phyloP scores from a whole-genome alignment of 2,888 invertebrate species.

The Melieria omissa region DNA sequence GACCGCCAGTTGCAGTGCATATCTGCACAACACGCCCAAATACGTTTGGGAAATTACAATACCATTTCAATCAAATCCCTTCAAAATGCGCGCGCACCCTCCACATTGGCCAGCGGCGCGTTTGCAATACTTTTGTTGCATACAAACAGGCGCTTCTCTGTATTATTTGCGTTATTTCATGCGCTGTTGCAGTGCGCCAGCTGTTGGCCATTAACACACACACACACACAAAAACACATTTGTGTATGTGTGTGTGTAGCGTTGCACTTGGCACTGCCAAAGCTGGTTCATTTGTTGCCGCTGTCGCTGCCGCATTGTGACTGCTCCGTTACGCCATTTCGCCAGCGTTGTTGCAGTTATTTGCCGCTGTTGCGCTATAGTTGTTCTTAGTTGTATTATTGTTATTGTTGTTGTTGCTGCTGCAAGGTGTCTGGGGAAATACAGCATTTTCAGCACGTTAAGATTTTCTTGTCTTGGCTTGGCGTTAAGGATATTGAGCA shows the following conservation, averaged over 20 bases:
- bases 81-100: constrained; percentile 26
- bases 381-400: constrained; percentile 22
- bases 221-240: not conserved
- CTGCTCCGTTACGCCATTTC: constrained; percentile 9
- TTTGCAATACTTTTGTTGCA: too few relatives aligned
- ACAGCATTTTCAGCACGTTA: constrained; percentile 64
- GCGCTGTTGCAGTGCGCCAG: too few relatives aligned
- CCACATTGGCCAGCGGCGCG: too few relatives aligned
- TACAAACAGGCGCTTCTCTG: too few relatives aligned
- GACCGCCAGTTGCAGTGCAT: not conserved
- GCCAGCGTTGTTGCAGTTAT: constrained; percentile 18
- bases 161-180: too few relatives aligned
- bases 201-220: too few relatives aligned
- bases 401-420: constrained; percentile 1
- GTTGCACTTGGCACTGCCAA: constrained; percentile 18
- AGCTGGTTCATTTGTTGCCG: constrained; percentile 32
- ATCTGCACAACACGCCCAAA: constrained; percentile 44
- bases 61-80: constrained; percentile 63
- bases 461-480: constrained; percentile 61
- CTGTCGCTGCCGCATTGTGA: constrained; percentile 9
- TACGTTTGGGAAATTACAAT: constrained; percentile 65
- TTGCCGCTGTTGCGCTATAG: constrained; percentile 2
- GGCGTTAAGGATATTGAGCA: constrained; percentile 51
- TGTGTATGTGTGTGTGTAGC: not conserved
- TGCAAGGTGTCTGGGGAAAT: constrained; percentile 58